A percentile compares a stretch with the other conserved stretches of the same genome.
These are phyloP conservation scores for Gobio occitaniae DNA, from an alignment of 2,797 vertebrate genomes.

Conservation along the genomic window DNA sequence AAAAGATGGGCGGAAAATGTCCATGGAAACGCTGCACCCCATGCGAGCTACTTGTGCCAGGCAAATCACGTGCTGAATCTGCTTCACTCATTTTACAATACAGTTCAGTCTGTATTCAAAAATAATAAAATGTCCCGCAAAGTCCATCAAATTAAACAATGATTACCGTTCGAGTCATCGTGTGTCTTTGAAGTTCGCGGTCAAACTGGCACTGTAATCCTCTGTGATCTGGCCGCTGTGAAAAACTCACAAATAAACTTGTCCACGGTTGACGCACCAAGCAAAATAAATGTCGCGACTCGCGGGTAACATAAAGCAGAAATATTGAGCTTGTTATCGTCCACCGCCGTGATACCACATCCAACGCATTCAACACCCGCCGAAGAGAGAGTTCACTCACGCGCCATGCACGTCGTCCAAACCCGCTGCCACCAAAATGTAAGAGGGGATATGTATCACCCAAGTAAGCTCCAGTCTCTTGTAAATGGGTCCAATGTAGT, in stretches of 20 bases:
- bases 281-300: not conserved
- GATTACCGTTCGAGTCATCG: too few species aligned
- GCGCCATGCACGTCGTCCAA: not conserved
- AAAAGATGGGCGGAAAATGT: not conserved
- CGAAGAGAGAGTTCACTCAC: not conserved
- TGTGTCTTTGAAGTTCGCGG: too few species aligned
- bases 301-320: not conserved
- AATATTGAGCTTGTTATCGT: not conserved
- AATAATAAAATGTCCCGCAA: not conserved
- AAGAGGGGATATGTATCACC: not conserved
- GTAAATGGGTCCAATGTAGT: too few species aligned
- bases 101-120: not conserved
- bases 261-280: not conserved
- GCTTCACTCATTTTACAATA: not conserved
- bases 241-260: too few species aligned
- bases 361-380: not conserved
- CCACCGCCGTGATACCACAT: not conserved
- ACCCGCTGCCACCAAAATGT: conserved; percentile 3
- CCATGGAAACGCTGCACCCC: not conserved
- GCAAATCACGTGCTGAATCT: not conserved
- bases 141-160: too few species aligned
- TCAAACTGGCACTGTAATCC: too few species aligned
- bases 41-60: not conserved
- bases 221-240: not conserved
- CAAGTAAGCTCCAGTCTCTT: not conserved